Base-by-base conservation (phyloP, 2,888 invertebrate species). In the Criorhina ranunculi region DNA sequence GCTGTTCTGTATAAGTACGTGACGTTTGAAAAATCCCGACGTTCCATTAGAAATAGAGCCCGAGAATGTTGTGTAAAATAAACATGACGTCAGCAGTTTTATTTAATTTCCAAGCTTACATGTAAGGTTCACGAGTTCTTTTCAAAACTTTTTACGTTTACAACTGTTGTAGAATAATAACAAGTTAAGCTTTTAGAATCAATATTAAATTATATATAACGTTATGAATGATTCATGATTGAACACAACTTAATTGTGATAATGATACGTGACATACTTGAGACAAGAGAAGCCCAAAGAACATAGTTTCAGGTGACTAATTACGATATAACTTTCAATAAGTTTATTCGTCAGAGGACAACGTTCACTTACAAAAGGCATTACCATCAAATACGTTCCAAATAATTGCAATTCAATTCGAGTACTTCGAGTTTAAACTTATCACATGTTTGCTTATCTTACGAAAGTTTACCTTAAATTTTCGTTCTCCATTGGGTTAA, bases 381-480 rank as follows among this genome's bases (percentile, higher is more conserved):
- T 12, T 12, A 31, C 31, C 9, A 31, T n/a, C 2, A 29, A 49
- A 49, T 5, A 8, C 31, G 51, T 44, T 24, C 7, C 17, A 9
- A 8, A 8, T 6, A 7, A 1, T 5, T 42, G 42, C 15, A 42
- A 42, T 6, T 42, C 15, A 42, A 15, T 15, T 17, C 7, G 15
- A 42, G 2, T 42, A 12, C 12, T 40, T 40, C 5, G 5, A 9
- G 5, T 24, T 29, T 42, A 31, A 6, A 6, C 44, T 44, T 44
- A 44, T 62, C 44, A 62, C 60, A 62, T 5, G 6, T 1, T 62
- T 44, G 6, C 5, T 62, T 44, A 62, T 62, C 60, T 62, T 4
- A 15, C 3, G 12, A 0, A 8, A 5, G 19, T 8, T 51, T 51
- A 12, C 8, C 4, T 15, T 44, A 2, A n/a, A 6, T 31, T 12